A percentile compares a stretch with the other conserved stretches of the same genome.
Evolutionary conservation across 2,113 vertebrate species (phyloP).

Genomic region (Atractosteus spatula): DNA sequence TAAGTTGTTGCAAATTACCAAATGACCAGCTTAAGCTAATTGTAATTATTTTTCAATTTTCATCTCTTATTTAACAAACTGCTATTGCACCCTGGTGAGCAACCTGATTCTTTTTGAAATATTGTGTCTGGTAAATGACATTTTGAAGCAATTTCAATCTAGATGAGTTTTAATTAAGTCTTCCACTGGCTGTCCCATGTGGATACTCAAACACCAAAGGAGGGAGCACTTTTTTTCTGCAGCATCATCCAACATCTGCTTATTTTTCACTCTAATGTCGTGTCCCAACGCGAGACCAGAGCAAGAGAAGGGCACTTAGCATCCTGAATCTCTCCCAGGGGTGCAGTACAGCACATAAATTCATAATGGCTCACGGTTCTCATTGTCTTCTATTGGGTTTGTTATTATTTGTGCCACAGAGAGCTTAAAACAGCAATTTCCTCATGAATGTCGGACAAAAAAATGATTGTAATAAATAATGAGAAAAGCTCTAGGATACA

Average conservation of each 20-base stretch:
- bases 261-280: neutral
- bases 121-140: conserved; percentile 32
- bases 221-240: conserved; percentile 21
- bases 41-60: conserved; percentile 46
- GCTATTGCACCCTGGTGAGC: neutral
- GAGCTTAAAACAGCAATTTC: neutral
- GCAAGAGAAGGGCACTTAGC: neutral
- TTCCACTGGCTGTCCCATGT: conserved; percentile 46
- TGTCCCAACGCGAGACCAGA: neutral
- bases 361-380: neutral
- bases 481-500: too few relatives aligned
- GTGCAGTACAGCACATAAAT: neutral
- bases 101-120: neutral
- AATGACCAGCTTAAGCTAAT: conserved; percentile 31
- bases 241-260: conserved; percentile 24
- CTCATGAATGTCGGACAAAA: too few relatives aligned
- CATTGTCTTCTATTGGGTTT: neutral
- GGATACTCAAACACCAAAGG: conserved; percentile 58
- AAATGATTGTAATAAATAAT: too few relatives aligned
- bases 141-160: conserved; percentile 55
- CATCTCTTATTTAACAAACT: conserved; percentile 24
- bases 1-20: conserved; percentile 29
- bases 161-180: conserved; percentile 68
- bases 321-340: neutral
- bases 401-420: neutral